A percentile compares a stretch with the other conserved stretches of the same genome.
phyloP scores from a whole-genome alignment of 2,797 vertebrate genomes.

The Molossus molossus region DNA sequence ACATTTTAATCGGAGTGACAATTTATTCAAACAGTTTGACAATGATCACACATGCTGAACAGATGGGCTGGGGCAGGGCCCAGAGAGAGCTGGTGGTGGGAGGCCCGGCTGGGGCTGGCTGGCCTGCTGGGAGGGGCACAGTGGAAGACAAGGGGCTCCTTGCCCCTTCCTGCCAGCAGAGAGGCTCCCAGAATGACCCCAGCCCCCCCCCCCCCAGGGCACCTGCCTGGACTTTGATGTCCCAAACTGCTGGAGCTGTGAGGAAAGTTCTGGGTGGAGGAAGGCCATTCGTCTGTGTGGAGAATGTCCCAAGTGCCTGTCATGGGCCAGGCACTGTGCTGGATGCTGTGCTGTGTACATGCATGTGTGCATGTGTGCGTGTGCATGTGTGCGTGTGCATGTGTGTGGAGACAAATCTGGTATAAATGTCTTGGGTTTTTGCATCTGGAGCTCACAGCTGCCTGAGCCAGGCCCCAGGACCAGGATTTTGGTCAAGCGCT shows the following conservation, averaged over 20 bases:
- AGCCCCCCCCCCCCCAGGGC: accelerated
- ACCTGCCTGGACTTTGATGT: neutral
- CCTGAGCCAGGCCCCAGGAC: neutral
- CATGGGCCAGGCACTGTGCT: neutral
- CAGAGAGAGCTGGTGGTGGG: neutral
- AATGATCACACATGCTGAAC: slow-evolving; percentile 80
- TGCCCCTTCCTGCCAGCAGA: no score
- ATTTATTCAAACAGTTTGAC: slow-evolving; percentile 86
- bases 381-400: accelerated
- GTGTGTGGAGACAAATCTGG: no score
- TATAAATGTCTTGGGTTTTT: neutral
- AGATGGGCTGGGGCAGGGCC: slow-evolving; percentile 79
- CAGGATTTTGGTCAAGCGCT: neutral
- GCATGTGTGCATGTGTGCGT: accelerated
- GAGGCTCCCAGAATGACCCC: neutral
- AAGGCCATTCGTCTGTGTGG: neutral
- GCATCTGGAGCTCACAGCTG: neutral
- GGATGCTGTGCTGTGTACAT: neutral
- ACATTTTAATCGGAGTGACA: slow-evolving; percentile 86
- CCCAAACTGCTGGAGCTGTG: no score
- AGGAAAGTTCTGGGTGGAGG: neutral
- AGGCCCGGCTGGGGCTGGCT: neutral
- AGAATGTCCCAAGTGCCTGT: neutral
- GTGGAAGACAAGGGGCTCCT: neutral
- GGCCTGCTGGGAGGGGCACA: neutral